A percentile compares a stretch with the other conserved stretches of the same genome.
These are phyloP conservation scores for Allolobophora icterica DNA, from an alignment of 2,888 invertebrate genomes.

Conservation along the genomic window DNA sequence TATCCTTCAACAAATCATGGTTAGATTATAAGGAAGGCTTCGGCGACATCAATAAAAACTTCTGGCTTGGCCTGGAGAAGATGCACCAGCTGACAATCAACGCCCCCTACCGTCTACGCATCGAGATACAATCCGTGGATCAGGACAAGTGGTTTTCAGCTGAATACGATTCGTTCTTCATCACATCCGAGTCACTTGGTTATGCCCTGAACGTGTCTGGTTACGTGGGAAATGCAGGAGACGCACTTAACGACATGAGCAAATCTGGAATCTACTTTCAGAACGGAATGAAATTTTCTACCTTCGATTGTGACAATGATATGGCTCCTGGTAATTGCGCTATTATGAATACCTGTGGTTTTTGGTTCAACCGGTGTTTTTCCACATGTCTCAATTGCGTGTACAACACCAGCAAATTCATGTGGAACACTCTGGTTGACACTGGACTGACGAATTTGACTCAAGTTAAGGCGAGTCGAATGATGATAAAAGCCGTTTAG, in stretches of 20 bases:
- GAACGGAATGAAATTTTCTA: neutral
- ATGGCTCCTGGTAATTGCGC: neutral
- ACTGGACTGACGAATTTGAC: too few relatives aligned
- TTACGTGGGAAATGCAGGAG: neutral
- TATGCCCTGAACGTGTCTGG: neutral
- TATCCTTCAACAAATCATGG: conserved; percentile 18
- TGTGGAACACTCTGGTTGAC: neutral
- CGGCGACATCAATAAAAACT: conserved; percentile 2
- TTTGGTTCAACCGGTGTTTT: neutral
- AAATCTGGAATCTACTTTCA: neutral
- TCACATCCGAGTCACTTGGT: neutral
- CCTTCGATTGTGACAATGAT: neutral
- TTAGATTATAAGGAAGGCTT: neutral
- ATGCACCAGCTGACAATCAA: neutral
- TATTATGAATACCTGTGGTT: neutral
- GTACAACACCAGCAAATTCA: neutral
- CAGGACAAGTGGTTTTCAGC: neutral
- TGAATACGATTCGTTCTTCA: neutral
- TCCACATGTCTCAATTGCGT: neutral
- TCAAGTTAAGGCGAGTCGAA: neutral
- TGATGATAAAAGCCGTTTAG: neutral
- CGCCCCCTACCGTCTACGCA: neutral
- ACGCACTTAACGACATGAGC: neutral
- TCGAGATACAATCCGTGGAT: neutral
- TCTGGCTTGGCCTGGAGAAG: neutral